Base-by-base conservation (phyloP, 2,113 vertebrate genomes). In the Conger conger region DNA sequence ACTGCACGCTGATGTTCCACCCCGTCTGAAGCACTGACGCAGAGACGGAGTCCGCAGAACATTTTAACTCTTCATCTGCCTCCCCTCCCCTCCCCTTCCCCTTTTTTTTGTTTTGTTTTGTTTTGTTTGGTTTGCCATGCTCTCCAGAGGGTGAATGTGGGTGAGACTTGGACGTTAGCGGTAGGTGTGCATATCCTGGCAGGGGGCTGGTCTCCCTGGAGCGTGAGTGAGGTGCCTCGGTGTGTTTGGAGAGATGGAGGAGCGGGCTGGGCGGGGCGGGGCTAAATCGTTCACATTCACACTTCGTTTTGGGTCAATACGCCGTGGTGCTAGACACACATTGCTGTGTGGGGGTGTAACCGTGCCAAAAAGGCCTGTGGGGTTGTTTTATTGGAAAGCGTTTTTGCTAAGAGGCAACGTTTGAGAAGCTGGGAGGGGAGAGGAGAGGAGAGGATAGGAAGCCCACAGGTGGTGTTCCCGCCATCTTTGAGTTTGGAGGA, bases 1-100 rank as follows among this genome's bases (percentile, higher is more conserved):
- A 98, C 81, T 98, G 98, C 94, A 99, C 94, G 0, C 91, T 99
- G 90, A 94, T 98, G 85, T 96, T 99, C 84, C 97, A 97, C 73
- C 95, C 97, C 37, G 96, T 99, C 90, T 99, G 95, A 96, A 23
- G 42, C 23, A 33, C 30, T 76, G 82, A 84, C 45, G 79, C 63
- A 84, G 80, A 82, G 82, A 82, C 42, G 84, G 45, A 80, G 50
- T 63, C 37, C n/a, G 16, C 40, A 81, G 85, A 82, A 57, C 37
- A 35, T 68, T 57, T 50, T 42, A 42, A 8, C 0, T 1, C 45
- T 13, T 13, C 57, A 4, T 3, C 54, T 15, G 8, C 54, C 53
- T 15, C 53, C 53, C 53, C 53, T 15, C 45, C 45, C 45, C 45
- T 15, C 50, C 50, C 50, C 7, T 16, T 16, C 50, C 50, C 50